phyloP scores from a whole-genome alignment of 2,888 invertebrate genomes.

The Alentia gelatinosa region DNA sequence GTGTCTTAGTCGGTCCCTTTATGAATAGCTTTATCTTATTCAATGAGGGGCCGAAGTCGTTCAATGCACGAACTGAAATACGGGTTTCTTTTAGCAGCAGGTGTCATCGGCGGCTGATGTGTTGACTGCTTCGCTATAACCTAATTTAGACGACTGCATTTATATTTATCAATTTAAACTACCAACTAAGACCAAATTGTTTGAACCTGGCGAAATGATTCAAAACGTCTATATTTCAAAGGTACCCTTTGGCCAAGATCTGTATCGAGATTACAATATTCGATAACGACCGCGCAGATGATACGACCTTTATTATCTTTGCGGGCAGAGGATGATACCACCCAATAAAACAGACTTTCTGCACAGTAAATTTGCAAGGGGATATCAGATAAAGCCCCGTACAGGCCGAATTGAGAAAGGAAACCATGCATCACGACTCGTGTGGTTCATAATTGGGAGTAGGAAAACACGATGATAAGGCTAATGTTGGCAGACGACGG shows the following conservation, averaged over 20 bases:
- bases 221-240: no score
- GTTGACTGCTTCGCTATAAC: not conserved
- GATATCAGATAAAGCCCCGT: not conserved
- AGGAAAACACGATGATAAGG: not conserved
- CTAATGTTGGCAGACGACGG: not conserved
- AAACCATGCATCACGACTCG: not conserved
- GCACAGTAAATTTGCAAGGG: not conserved
- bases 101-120: not conserved
- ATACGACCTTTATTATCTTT: no score
- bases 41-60: not conserved
- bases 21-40: not conserved
- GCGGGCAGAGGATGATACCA: no score
- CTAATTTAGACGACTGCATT: not conserved
- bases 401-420: not conserved
- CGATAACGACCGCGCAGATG: no score
- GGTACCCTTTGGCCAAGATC: no score
- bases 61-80: not conserved
- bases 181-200: no score
- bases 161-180: not conserved
- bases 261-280: no score
- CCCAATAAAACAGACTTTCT: no score
- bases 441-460: not conserved
- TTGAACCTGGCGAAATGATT: no score
- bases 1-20: not conserved
- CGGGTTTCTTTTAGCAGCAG: not conserved